phyloP scores from a whole-genome alignment of 2,888 invertebrate species.

The Cyaniris semiargus region DNA sequence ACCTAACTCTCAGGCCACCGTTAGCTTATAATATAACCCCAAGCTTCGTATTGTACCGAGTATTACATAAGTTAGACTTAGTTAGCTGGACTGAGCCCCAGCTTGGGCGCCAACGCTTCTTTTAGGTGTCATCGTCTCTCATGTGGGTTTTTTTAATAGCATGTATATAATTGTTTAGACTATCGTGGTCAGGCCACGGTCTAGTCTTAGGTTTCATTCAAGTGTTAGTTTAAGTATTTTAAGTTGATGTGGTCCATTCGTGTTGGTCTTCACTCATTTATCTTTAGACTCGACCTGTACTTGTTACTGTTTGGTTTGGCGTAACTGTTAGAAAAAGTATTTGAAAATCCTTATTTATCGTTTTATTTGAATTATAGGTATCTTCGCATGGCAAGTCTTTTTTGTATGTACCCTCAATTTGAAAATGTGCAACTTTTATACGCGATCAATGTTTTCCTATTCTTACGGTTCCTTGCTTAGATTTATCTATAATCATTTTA shows the following conservation, averaged over 20 bases:
- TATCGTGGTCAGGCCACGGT: constrained; percentile 52
- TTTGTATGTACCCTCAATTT: constrained; percentile 14
- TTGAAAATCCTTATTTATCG: not conserved
- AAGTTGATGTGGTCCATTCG: constrained; percentile 46
- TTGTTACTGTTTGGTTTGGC: not conserved
- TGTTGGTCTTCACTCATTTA: constrained; percentile 75
- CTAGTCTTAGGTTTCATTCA: constrained; percentile 42
- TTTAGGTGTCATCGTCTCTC: constrained; percentile 64
- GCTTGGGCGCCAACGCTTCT: constrained; percentile 41
- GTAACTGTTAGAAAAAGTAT: not conserved
- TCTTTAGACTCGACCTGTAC: not conserved
- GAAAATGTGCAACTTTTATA: not conserved
- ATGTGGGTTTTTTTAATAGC: constrained; percentile 81
- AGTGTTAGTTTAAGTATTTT: constrained; percentile 44
- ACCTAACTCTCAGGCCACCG: constrained; percentile 32
- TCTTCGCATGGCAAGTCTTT: not conserved
- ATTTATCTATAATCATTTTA: not conserved
- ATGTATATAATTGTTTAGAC: constrained; percentile 47
- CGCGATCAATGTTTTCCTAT: constrained; percentile 11
- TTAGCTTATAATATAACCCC: constrained; percentile 27
- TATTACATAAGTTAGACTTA: constrained; percentile 16
- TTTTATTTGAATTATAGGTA: not conserved
- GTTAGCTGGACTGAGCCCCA: not conserved
- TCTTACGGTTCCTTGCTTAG: not conserved
- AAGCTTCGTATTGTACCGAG: constrained; percentile 24